These are phyloP conservation scores for Aphelocoma californica DNA, from an alignment of 2,797 vertebrate species.

Conservation along the genomic window DNA sequence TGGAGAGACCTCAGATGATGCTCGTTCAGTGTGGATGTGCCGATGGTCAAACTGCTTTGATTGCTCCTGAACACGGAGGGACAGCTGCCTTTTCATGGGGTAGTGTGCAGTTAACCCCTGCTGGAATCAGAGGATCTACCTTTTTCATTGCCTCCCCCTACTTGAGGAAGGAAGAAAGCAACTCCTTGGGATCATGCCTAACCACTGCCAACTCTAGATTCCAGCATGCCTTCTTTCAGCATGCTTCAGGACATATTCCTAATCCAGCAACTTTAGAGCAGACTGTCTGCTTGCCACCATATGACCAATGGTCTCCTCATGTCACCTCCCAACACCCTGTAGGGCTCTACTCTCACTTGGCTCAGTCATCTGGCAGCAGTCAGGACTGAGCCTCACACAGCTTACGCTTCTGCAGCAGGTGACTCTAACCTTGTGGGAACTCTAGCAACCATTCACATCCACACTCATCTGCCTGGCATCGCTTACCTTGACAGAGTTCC, in stretches of 20 bases:
- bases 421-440: not conserved
- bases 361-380: not conserved
- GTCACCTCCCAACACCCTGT: not conserved
- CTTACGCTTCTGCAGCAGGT: not conserved
- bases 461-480: not conserved
- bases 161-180: not conserved
- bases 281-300: not conserved
- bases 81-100: not conserved
- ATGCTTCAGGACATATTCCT: not conserved
- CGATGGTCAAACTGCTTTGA: not conserved
- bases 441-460: not conserved
- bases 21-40: not conserved
- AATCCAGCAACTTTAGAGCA: not conserved
- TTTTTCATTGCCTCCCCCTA: not conserved
- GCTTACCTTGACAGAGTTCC: constrained; percentile 95
- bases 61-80: rapidly evolving
- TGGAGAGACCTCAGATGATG: not conserved
- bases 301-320: not conserved
- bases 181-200: not conserved
- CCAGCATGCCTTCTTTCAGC: not conserved
- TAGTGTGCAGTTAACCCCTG: not conserved
- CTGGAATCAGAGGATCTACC: not conserved
- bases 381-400: not conserved
- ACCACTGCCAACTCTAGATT: not conserved
- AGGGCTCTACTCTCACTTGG: not conserved